Evolutionary conservation across 1,140 invertebrate species (phyloP).

Genomic region (Chironomus tepperi): DNA sequence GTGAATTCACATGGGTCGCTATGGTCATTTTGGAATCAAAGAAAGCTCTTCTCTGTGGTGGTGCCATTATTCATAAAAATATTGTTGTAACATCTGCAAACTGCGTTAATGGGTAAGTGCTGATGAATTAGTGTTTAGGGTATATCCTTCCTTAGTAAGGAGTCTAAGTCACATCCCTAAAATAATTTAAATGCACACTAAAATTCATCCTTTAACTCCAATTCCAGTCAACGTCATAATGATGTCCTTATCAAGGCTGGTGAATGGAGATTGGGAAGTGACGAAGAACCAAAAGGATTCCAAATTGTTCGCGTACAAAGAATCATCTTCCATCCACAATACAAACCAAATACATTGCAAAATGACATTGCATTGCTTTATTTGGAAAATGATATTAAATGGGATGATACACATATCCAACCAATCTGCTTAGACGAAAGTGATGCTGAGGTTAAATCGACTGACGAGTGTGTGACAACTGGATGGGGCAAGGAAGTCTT

Average conservation of each 20-base stretch:
- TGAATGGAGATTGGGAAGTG: slow-evolving; percentile 75
- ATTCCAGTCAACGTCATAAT: slow-evolving; percentile 41
- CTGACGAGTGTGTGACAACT: slow-evolving; percentile 61
- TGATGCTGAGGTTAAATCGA: slow-evolving; percentile 37
- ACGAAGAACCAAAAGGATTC: slow-evolving; percentile 68
- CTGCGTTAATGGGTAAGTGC: slow-evolving; percentile 39
- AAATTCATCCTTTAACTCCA: slow-evolving; percentile 33
- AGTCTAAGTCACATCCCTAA: too few relatives aligned
- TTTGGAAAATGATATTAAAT: slow-evolving; percentile 47
- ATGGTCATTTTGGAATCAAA: slow-evolving; percentile 38
- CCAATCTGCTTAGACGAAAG: slow-evolving; percentile 57
- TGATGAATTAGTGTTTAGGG: too few relatives aligned
- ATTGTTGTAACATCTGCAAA: slow-evolving; percentile 35
- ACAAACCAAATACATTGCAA: slow-evolving; percentile 48
- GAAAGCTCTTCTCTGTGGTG: slow-evolving; percentile 37
- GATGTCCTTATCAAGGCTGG: slow-evolving; percentile 71
- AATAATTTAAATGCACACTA: too few relatives aligned
- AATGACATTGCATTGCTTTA: slow-evolving; percentile 67
- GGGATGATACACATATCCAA: slow-evolving; percentile 58
- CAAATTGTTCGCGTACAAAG: slow-evolving; percentile 60
- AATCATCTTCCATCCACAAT: slow-evolving; percentile 63
- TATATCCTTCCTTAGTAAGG: slow-evolving; percentile 25
- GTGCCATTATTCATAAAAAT: slow-evolving; percentile 35
- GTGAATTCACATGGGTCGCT: slow-evolving; percentile 40
- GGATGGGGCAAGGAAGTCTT: slow-evolving; percentile 74